Evolutionary conservation across 2,797 vertebrate genomes (phyloP), one percentile per base, ranked within the genome.

Genomic region (Xyrichtys novacula): DNA sequence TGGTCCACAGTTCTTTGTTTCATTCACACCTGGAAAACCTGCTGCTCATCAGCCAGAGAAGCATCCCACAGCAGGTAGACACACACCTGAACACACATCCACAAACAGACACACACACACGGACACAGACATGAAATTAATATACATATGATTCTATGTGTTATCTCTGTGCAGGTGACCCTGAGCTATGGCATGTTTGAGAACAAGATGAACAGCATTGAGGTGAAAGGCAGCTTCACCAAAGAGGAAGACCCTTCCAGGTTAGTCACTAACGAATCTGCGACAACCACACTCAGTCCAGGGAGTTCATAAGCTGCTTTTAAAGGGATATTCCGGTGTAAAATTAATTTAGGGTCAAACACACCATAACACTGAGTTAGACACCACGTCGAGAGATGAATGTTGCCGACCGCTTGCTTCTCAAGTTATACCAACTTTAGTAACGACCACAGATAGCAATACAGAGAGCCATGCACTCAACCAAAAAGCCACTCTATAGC

Each of bases 11-110:
- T 5, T 54, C 82, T 0, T 88, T 97, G 26, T 98, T 98, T 90
- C 96, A 98, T 78, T 98, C 96, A 0, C 96, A 98, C 85, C 91
- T 98, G 88, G 97, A 98, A 85, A 96, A 96, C 84, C 89, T 98
- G 71, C 94, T 95, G 72, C 93, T 96, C 44, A 88, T 98, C 44
- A 78, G 87, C 5, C 74, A 86, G 0, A 84, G 90, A 23, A 90
- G 83, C 75, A 80, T 94, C 7, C 72, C 82, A 2, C 69, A 75
- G 19, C 93, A 94, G 89, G 93, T 94, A 32, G 7, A 29, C 7
- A 42, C 7, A 20, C 17, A 17, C 2, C 2, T 16, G 7, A 26
- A 29, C 11, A 46, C 22, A 46, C 20, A 14, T 12, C 22, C 1
- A 19, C 5, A 12, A 44, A 20, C n/a, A n/a, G n/a, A 49, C 16